Conservation (phyloP, 2,888 invertebrate genomes). For the Caenorhabditis wallacei region DNA sequence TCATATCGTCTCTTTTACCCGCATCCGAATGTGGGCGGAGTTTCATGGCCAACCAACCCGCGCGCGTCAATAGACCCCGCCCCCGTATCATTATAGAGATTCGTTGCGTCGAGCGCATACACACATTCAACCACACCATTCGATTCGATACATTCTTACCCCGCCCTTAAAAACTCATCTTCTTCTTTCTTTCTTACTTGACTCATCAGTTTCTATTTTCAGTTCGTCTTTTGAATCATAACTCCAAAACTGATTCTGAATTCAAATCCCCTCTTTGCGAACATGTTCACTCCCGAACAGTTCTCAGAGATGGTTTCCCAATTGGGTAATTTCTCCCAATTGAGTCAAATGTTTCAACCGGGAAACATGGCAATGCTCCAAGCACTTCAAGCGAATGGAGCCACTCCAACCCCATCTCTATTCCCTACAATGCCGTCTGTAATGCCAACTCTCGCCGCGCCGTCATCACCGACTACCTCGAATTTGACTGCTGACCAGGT, state of each 20-base stretch:
- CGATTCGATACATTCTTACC: conserved; percentile 39
- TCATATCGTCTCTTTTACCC: conserved; percentile 51
- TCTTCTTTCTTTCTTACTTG: background rate
- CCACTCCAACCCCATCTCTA: conserved; percentile 39
- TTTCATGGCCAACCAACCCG: conserved; percentile 31
- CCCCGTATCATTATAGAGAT: conserved; percentile 65
- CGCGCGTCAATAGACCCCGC: conserved; percentile 35
- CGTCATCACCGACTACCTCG: conserved; percentile 70
- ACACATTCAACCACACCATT: conserved; percentile 57
- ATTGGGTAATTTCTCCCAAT: conserved; percentile 42
- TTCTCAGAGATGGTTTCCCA: conserved; percentile 70
- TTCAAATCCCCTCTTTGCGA: conserved; percentile 16
- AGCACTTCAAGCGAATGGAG: conserved; percentile 44
- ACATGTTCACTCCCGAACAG: conserved; percentile 70
- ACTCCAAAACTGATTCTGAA: conserved; percentile 5
- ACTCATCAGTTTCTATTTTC: background rate
- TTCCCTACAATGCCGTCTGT: conserved; percentile 56
- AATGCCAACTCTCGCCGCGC: conserved; percentile 56
- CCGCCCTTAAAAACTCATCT: too few species aligned
- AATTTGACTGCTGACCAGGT: conserved; percentile 73
- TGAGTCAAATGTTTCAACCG: conserved; percentile 51
- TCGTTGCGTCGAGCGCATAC: conserved; percentile 59
- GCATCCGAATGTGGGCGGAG: conserved; percentile 46
- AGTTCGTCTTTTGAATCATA: background rate
- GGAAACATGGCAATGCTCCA: conserved; percentile 59